Evolutionary conservation across 37 sponge, comb jelly and placozoan genomes (phyloP).

Genomic region (Cladorhizidae sp.): DNA sequence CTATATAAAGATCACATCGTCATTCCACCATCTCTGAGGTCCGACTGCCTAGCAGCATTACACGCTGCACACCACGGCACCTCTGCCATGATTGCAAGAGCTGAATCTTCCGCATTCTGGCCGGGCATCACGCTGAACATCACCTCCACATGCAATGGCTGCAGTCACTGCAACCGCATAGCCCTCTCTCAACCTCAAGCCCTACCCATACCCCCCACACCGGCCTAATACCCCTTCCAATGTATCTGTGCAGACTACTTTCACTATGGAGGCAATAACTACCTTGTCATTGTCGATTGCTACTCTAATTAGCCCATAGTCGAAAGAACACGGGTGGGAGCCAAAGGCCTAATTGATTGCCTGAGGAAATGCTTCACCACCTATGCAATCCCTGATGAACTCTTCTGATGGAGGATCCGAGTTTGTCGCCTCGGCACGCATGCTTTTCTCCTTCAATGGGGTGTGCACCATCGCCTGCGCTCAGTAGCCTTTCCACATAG

Average conservation of each 20-base stretch:
- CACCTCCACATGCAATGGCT: conserved; percentile 7
- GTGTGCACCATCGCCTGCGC: conserved; percentile 34
- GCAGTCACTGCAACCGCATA: conserved; percentile 33
- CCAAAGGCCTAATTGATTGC: conserved; percentile 25
- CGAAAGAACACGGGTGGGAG: conserved; percentile 25
- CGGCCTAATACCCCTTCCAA: conserved; percentile 35
- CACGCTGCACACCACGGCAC: conserved; percentile 37
- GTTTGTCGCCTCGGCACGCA: conserved; percentile 21
- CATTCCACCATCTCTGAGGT: conserved; percentile 37
- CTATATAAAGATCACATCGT: conserved; percentile 42
- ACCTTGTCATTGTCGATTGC: too few species aligned
- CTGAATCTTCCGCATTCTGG: conserved; percentile 36
- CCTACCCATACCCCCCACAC: conserved; percentile 32
- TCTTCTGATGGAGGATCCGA: conserved; percentile 54
- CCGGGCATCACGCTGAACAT: conserved; percentile 18
- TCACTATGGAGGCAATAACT: conserved; percentile 8
- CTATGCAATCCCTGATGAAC: conserved; percentile 55
- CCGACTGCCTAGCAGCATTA: conserved; percentile 12
- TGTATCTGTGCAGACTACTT: conserved; percentile 15
- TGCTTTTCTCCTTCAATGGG: conserved; percentile 17
- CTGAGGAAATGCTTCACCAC: conserved; percentile 42
- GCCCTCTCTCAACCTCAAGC: conserved; percentile 31
- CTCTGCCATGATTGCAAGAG: conserved; percentile 39
- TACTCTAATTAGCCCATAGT: too few species aligned
- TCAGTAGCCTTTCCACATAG: too few species aligned